phyloP scores from a whole-genome alignment of 2,888 invertebrate species.

The Callimorpha dominula region DNA sequence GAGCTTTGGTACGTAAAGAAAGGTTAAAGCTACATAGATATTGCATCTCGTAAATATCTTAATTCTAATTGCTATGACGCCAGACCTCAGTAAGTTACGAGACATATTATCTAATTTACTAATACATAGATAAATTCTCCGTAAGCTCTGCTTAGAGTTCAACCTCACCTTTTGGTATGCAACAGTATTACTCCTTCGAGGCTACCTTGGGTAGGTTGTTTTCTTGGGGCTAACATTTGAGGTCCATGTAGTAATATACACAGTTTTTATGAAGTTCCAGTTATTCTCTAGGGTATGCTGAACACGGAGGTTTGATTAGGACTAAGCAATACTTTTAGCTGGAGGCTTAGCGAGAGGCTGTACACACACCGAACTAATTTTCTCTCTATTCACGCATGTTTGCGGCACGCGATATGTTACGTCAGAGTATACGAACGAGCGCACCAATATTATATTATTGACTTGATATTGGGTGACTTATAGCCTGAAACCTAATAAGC shows the following conservation, averaged over 20 bases:
- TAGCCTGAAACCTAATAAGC: conserved; percentile 6
- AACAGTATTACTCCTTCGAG: conserved; percentile 39
- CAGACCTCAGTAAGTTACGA: too few relatives aligned
- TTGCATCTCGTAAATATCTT: neutral
- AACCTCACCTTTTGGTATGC: conserved; percentile 10
- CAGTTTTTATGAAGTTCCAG: conserved; percentile 44
- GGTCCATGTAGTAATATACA: conserved; percentile 25
- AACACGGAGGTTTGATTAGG: conserved; percentile 43
- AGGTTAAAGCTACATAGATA: neutral
- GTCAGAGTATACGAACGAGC: neutral
- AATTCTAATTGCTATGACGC: too few relatives aligned
- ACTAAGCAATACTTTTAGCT: conserved; percentile 35
- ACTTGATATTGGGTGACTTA: neutral
- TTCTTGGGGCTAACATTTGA: conserved; percentile 35
- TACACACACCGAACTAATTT: conserved; percentile 21
- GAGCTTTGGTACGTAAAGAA: neutral
- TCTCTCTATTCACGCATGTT: conserved; percentile 14
- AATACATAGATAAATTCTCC: neutral
- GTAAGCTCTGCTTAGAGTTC: neutral
- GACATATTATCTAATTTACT: neutral
- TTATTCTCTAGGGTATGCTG: conserved; percentile 31
- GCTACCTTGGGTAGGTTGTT: conserved; percentile 21
- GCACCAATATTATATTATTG: neutral
- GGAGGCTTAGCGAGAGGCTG: conserved; percentile 12
- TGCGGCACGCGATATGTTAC: conserved; percentile 6